Evolutionary conservation across 2,113 vertebrate species (phyloP), one percentile per base, ranked within the genome.

Genomic region (Chionodraco myersi): DNA sequence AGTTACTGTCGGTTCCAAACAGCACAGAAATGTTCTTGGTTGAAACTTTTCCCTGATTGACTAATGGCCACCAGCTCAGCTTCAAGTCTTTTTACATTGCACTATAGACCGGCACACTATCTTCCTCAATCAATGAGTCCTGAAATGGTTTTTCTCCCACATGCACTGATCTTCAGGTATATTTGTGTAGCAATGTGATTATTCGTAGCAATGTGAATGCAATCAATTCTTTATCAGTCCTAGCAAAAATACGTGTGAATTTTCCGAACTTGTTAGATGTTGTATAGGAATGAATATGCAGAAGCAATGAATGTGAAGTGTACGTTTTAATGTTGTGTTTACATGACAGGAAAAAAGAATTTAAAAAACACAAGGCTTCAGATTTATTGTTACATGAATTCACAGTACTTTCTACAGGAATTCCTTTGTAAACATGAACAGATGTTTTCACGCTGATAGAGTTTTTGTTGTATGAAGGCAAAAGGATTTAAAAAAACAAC

Each of bases 51-150:
- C 23, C 49, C 54, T 48, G 56, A 77, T 48, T 45, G 41, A 75
- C 15, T 58, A 84, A 78, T 70, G 14, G 49, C 41, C 66, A 48
- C 18, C 8, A 60, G 51, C 62, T 80, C 53, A 57, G 47, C 41
- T 26, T 51, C 51, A 64, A 71, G 58, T 56, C 58, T 30, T 34
- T 66, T 72, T 53, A n/a, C 15, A n/a, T 75, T 82, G 70, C 9
- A 68, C 44, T 45, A 52, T 49, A 41, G 13, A 68, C 34, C 30
- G 21, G 21, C 21, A 54, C 11, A 75, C 51, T 45, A 51, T 57
- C 72, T 13, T 62, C 41, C n/a, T 75, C n/a, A 34, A 47, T 79
- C 53, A 67, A 10, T 23, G 10, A 61, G 41, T 18, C 5, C 51
- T 48, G 9, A 62, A 61, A 75, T 60, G 3, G 3, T 61, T 70